phyloP scores from a whole-genome alignment of 1,140 invertebrate species.

The Diorhabda sublineata region DNA sequence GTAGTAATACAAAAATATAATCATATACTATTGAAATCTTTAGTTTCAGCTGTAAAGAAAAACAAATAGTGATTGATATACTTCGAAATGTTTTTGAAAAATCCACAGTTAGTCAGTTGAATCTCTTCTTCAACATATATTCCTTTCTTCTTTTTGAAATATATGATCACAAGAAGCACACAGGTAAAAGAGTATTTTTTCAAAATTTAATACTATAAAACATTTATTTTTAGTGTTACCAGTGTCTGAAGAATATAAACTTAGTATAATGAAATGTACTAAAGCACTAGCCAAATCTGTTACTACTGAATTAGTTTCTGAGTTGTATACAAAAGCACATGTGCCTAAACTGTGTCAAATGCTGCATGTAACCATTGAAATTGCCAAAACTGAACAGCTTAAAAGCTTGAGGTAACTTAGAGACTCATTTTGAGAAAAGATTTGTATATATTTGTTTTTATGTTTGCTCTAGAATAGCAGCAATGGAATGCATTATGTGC shows the following conservation, averaged over 20 bases:
- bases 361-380: constrained; percentile 54
- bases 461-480: constrained; percentile 35
- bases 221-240: constrained; percentile 25
- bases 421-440: neutral
- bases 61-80: constrained; percentile 30
- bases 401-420: constrained; percentile 51
- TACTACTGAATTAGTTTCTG: constrained; percentile 48
- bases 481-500: constrained; percentile 56
- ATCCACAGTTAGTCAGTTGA: constrained; percentile 24
- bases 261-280: constrained; percentile 53
- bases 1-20: neutral
- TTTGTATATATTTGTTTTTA: constrained; percentile 7
- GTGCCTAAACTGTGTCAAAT: constrained; percentile 55
- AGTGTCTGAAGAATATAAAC: constrained; percentile 56
- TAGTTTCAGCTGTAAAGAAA: constrained; percentile 28
- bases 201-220: constrained; percentile 1
- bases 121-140: constrained; percentile 38
- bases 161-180: constrained; percentile 28
- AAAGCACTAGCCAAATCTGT: constrained; percentile 50
- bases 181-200: constrained; percentile 21
- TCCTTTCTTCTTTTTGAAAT: constrained; percentile 43
- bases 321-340: constrained; percentile 52
- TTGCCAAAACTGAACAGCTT: constrained; percentile 57
- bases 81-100: constrained; percentile 34
- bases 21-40: constrained; percentile 2